Conservation (phyloP, 2,888 invertebrate species). For the Lapara coniferarum region DNA sequence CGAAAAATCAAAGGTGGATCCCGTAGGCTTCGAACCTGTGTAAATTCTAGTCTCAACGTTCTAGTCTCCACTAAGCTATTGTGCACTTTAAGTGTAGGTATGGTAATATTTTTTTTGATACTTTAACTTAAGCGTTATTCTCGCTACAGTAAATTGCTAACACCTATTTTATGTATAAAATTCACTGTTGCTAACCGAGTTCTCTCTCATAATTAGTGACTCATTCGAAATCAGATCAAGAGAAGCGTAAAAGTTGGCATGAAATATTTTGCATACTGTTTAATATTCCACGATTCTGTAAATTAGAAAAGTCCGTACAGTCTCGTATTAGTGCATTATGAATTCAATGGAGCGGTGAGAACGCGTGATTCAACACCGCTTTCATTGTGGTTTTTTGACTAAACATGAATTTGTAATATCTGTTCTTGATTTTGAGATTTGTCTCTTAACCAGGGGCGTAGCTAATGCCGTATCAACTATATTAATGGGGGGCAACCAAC, state of each 20-base stretch:
- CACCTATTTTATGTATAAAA: too few species aligned
- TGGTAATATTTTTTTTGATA: too few species aligned
- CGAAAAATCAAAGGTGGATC: too few species aligned
- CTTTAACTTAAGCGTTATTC: too few species aligned
- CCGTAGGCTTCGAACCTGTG: too few species aligned
- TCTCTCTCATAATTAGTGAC: neutral
- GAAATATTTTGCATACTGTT: constrained; percentile 25
- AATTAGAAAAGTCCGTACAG: constrained; percentile 40
- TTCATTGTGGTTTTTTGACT: constrained; percentile 12
- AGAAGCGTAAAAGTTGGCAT: constrained; percentile 11
- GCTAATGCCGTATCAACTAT: too few species aligned
- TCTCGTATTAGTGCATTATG: constrained; percentile 48
- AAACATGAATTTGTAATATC: neutral
- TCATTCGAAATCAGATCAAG: neutral
- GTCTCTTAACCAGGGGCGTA: too few species aligned
- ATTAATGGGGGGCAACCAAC: too few species aligned
- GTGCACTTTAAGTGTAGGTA: too few species aligned
- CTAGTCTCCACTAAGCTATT: too few species aligned
- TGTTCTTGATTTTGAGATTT: neutral
- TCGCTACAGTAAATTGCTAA: too few species aligned
- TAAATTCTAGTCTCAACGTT: too few species aligned
- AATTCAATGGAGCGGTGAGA: constrained; percentile 45
- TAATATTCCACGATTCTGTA: constrained; percentile 41
- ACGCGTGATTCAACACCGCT: constrained; percentile 39
- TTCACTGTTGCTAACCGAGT: neutral